A percentile compares a stretch with the other conserved stretches of the same genome.
These are phyloP conservation scores for Oscheius onirici DNA, from an alignment of 2,888 invertebrate species.

Conservation along the genomic window DNA sequence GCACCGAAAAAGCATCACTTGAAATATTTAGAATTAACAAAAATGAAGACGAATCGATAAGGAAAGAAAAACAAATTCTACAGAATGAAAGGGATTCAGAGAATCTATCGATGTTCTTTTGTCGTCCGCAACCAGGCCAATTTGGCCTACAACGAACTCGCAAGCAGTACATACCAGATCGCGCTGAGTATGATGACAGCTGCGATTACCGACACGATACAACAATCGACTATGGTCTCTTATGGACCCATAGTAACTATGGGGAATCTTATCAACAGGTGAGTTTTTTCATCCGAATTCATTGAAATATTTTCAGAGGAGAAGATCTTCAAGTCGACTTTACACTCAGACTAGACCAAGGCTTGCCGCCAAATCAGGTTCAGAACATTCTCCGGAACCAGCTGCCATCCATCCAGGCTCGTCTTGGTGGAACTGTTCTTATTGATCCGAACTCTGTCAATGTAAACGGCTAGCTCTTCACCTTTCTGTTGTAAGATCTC, in stretches of 20 bases:
- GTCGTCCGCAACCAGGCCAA: slow-evolving; percentile 44
- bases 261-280: slow-evolving; percentile 47
- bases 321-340: slow-evolving; percentile 29
- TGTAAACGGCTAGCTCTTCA: neutral
- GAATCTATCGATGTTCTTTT: slow-evolving; percentile 34
- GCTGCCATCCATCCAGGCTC: neutral
- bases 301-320: slow-evolving; percentile 18
- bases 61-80: too few species aligned
- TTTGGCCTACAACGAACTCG: slow-evolving; percentile 37
- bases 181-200: slow-evolving; percentile 42
- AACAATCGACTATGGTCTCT: slow-evolving; percentile 36
- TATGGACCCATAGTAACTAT: slow-evolving; percentile 38
- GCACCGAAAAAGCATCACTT: too few species aligned
- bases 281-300: slow-evolving; percentile 8
- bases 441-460: slow-evolving; percentile 42
- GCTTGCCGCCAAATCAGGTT: neutral
- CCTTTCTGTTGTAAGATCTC: slow-evolving; percentile 5
- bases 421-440: slow-evolving; percentile 41
- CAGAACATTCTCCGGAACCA: neutral
- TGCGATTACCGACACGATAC: slow-evolving; percentile 42
- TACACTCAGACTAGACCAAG: neutral
- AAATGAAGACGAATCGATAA: too few species aligned
- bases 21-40: too few species aligned
- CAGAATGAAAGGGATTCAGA: too few species aligned
- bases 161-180: slow-evolving; percentile 33